Base-by-base conservation (phyloP, 2,888 invertebrate species). In the Cheilosia scutellata region DNA sequence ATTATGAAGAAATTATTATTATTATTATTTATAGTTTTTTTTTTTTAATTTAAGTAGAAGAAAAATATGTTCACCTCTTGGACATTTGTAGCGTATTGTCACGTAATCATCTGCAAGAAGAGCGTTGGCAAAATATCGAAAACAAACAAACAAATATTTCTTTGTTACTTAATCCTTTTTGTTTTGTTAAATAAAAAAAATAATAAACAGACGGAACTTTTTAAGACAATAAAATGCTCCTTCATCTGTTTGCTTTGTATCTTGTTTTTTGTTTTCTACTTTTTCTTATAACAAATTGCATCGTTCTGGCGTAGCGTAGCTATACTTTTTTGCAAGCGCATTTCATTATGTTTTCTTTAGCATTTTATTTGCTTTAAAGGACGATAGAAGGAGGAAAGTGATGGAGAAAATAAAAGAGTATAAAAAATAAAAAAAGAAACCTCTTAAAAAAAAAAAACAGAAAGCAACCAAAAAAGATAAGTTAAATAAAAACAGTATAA, bases 81-180 rank as follows among this genome's bases (percentile, higher is more conserved):
- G 95, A 93, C 95, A 96, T 94, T 96, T 97, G 95, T 97, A 97
- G 93, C 96, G 96, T 93, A 97, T 95, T 91, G 96, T 97, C 94
- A 97, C 95, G 95, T 95, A 97, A 94, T 97, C 97, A 94, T 97
- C 97, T 97, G 96, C 92, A 95, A 96, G 94, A 93, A 92, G 93
- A 93, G 91, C 57, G 71, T 82, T 49, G 62, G 11, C 51, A 55
- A 51, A 13, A 51, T 57, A 53, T 49, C 47, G 77, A 65, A 71
- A 66, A 53, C 6, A 72, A 51, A 65, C 51, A 57, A 51, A 80
- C 63, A 65, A 62, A 68, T 63, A 83, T 74, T 65, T 60, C 42
- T 16, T 60, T 75, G 71, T 71, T 51, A 60, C 53, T 86, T 72
- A 65, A 76, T 63, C 40, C 68, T 70, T 63, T 44, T 55, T 70